Evolutionary conservation across 2,797 vertebrate species (phyloP).

Genomic region (Tenualosa ilisha): DNA sequence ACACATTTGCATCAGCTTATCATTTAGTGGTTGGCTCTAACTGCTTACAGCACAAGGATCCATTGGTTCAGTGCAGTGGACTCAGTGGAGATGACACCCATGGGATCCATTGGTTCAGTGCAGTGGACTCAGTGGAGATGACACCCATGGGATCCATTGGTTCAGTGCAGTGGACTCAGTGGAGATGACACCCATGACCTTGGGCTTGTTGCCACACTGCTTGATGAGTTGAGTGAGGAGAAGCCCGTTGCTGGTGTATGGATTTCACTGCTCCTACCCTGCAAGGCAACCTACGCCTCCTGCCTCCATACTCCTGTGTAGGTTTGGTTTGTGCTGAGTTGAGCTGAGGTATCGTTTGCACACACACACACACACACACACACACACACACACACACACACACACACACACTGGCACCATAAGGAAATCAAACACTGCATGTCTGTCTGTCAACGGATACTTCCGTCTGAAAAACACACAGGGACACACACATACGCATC

Average conservation of each 20-base stretch:
- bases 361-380: too few species aligned
- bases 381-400: constrained; percentile 63
- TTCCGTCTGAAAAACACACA: constrained; percentile 32
- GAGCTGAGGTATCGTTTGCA: constrained; percentile 1
- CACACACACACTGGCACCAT: constrained; percentile 50
- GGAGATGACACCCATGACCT: not conserved
- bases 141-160: too few species aligned
- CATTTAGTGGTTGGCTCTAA: not conserved
- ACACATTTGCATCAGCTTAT: not conserved
- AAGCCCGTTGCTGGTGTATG: not conserved
- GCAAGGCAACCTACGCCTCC: not conserved
- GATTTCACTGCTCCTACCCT: not conserved
- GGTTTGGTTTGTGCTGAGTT: constrained; percentile 16
- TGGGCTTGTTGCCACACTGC: not conserved
- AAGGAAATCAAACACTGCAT: constrained; percentile 72
- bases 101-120: too few species aligned
- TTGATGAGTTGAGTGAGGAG: not conserved
- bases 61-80: too few species aligned
- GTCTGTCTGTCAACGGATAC: constrained; percentile 73
- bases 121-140: too few species aligned
- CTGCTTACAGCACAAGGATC: not conserved
- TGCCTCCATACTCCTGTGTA: not conserved
- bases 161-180: too few species aligned
- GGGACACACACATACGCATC: constrained; percentile 39
- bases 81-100: too few species aligned